Conservation (phyloP, 2,797 vertebrate genomes). For the Rousettus madagascariensis region DNA sequence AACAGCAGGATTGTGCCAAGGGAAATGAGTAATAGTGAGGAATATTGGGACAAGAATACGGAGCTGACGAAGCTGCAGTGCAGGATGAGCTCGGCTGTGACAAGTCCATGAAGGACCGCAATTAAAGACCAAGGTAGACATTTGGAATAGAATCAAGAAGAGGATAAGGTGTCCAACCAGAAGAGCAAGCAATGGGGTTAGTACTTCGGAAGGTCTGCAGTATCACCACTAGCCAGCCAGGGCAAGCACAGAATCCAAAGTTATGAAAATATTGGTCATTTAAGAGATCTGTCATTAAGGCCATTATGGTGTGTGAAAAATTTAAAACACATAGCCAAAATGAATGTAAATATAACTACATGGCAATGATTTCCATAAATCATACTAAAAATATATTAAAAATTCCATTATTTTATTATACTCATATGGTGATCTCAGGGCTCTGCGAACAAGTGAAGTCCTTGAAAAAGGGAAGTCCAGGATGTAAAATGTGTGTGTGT, state of each 20-base stretch:
- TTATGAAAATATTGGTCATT: neutral
- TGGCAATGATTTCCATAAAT: neutral
- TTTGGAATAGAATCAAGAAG: conserved; percentile 49
- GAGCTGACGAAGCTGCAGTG: conserved; percentile 47
- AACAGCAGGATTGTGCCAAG: neutral
- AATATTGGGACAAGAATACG: neutral
- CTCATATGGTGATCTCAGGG: conserved; percentile 7
- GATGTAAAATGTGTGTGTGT: neutral
- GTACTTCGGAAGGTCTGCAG: neutral
- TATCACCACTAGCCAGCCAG: neutral
- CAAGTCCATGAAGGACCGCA: neutral
- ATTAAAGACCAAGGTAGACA: conserved; percentile 63
- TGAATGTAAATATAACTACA: neutral
- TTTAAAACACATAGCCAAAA: neutral
- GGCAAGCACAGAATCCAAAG: neutral
- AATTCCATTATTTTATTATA: neutral
- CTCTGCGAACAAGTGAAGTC: conserved; percentile 31
- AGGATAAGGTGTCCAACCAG: neutral
- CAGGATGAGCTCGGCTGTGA: conserved; percentile 32
- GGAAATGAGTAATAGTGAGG: conserved; percentile 63
- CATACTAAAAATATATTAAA: neutral
- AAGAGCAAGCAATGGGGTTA: neutral
- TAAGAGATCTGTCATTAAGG: neutral
- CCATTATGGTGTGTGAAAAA: neutral
- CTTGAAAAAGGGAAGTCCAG: conserved; percentile 44